Conservation (phyloP, 2,888 invertebrate species). For the Nebria salina region DNA sequence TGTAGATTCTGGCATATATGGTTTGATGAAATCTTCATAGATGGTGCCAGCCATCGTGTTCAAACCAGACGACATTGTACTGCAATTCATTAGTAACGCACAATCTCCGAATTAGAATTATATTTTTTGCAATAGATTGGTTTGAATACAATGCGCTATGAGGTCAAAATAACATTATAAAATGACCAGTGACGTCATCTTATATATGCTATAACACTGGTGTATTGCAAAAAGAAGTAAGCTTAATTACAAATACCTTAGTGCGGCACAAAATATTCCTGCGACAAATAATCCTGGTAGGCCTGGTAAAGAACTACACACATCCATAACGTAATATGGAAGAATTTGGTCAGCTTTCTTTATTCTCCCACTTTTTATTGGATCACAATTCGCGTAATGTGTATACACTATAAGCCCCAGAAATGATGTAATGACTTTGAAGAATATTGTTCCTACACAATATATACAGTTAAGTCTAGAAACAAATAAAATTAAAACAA, state of each 20-base stretch:
- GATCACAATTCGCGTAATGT: constrained; percentile 56
- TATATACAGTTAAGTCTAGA: neutral
- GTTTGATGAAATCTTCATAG: constrained; percentile 70
- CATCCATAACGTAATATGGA: constrained; percentile 67
- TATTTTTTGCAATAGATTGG: no score
- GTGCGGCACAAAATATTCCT: constrained; percentile 39
- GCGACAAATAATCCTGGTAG: constrained; percentile 56
- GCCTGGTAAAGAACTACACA: constrained; percentile 62
- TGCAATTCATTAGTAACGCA: constrained; percentile 54
- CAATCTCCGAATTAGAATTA: neutral
- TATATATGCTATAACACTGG: no score
- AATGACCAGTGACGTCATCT: no score
- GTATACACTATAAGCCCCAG: constrained; percentile 55
- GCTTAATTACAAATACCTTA: no score
- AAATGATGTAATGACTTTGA: constrained; percentile 52
- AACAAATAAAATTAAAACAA: neutral
- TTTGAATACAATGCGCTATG: no score
- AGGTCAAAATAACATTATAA: no score
- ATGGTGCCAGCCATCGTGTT: constrained; percentile 70
- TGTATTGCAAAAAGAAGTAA: no score
- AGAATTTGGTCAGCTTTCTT: constrained; percentile 55
- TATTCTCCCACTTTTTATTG: constrained; percentile 50
- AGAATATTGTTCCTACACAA: constrained; percentile 45
- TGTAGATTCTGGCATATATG: constrained; percentile 63
- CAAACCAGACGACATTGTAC: constrained; percentile 70